A percentile compares a stretch with the other conserved stretches of the same genome.
Evolutionary conservation across 2,888 invertebrate genomes (phyloP).

Genomic region (Nipponacmea schrenckii): DNA sequence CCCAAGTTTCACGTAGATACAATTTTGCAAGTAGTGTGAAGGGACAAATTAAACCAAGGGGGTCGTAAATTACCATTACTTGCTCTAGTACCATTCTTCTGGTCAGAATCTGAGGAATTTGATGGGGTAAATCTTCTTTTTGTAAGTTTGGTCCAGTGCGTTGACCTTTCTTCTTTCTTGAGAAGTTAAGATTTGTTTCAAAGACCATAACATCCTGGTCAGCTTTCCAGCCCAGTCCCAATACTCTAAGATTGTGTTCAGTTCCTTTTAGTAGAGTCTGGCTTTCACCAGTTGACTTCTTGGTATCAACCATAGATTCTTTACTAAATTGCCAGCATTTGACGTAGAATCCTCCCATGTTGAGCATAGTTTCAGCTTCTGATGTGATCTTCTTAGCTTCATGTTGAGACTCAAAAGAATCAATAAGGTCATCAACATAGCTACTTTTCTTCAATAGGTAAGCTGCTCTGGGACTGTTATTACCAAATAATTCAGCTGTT

Average conservation of each 20-base stretch:
- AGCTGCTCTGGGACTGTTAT: constrained; percentile 9
- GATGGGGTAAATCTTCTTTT: neutral
- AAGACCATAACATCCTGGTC: constrained; percentile 12
- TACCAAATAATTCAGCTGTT: constrained; percentile 7
- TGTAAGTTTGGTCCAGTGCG: constrained; percentile 4
- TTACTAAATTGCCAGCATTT: too few relatives aligned
- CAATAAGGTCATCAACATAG: constrained; percentile 15
- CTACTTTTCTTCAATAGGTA: constrained; percentile 8
- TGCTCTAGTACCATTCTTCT: neutral
- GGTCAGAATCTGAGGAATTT: neutral
- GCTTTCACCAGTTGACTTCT: neutral
- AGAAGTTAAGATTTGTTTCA: constrained; percentile 11
- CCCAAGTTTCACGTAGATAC: constrained; percentile 14
- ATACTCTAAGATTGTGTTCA: neutral
- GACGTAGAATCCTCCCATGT: constrained; percentile 13
- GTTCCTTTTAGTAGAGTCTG: constrained; percentile 4
- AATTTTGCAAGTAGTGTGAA: constrained; percentile 14
- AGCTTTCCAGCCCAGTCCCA: neutral
- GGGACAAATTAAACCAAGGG: constrained; percentile 5
- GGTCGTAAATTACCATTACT: constrained; percentile 14
- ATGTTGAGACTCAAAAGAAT: neutral
- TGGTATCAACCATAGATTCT: too few relatives aligned
- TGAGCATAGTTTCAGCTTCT: constrained; percentile 8
- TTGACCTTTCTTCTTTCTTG: neutral
- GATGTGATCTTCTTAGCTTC: neutral